Conservation (phyloP, 1,140 invertebrate genomes). For the Cardiocondyla obscurior region DNA sequence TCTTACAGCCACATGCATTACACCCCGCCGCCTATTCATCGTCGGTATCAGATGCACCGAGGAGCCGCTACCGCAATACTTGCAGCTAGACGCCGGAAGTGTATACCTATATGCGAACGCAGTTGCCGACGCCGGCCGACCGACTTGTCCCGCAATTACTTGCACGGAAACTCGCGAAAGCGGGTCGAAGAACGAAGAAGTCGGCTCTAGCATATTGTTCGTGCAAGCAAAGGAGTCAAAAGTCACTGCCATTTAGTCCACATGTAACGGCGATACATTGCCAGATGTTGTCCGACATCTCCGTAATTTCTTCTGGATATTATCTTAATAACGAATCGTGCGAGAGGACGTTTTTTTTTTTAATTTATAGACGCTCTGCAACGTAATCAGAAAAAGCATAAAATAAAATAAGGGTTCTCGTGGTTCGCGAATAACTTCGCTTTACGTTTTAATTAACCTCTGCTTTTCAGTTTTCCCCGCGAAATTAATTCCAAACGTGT, state of each 20-base stretch:
- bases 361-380: background rate
- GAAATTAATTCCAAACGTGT: background rate
- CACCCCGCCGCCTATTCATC: conserved; percentile 21
- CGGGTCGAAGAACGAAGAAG: conserved; percentile 35
- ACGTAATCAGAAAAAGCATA: background rate
- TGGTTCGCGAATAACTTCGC: background rate
- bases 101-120: background rate
- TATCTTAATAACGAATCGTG: background rate
- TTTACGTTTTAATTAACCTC: background rate
- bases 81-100: conserved; percentile 22
- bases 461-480: background rate
- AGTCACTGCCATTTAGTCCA: conserved; percentile 14
- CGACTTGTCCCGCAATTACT: conserved; percentile 34
- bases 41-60: conserved; percentile 33
- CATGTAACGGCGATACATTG: background rate
- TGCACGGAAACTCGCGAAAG: conserved; percentile 43
- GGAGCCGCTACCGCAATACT: background rate
- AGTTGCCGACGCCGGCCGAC: background rate
- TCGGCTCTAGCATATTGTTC: conserved; percentile 17
- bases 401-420: too few species aligned
- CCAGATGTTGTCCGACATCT: background rate
- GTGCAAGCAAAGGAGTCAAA: background rate
- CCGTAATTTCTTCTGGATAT: background rate
- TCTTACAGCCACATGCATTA: conserved; percentile 21
- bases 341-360: background rate